Percentiles rank a stretch among this genome's conserved stretches.
Evolutionary conservation across 2,113 vertebrate genomes (phyloP).

Genomic region (Phocoena sinus): DNA sequence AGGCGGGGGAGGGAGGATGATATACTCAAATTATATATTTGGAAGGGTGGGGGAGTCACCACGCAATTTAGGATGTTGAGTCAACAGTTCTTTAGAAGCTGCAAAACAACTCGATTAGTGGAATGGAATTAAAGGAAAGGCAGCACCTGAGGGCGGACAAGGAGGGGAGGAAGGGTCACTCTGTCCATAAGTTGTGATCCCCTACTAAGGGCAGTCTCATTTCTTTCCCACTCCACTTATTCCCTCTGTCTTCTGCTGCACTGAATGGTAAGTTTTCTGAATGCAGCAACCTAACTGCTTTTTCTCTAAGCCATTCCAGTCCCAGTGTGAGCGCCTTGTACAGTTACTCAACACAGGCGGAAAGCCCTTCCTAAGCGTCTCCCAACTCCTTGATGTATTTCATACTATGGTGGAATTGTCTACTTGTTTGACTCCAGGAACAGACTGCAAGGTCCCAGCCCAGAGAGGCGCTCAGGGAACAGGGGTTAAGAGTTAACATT

Average conservation of each 20-base stretch:
- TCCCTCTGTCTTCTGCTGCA: neutral
- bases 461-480: neutral
- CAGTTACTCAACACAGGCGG: neutral
- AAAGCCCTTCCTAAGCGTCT: neutral
- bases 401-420: neutral
- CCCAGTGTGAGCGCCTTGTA: neutral
- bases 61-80: constrained; percentile 26
- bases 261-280: neutral
- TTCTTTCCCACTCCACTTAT: neutral
- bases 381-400: neutral
- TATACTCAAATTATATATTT: constrained; percentile 18
- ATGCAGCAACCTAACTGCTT: neutral
- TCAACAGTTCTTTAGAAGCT: constrained; percentile 5
- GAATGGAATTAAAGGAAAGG: neutral
- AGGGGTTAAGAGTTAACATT: neutral
- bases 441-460: neutral
- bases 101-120: neutral
- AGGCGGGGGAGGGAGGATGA: neutral
- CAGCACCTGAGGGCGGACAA: neutral
- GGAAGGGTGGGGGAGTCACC: constrained; percentile 22
- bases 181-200: neutral
- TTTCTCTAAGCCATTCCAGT: neutral
- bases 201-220: neutral
- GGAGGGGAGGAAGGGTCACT: no score
- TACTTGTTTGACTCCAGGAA: neutral